A percentile compares a stretch with the other conserved stretches of the same genome.
These are phyloP conservation scores for Chelonus insularis DNA, from an alignment of 1,140 invertebrate genomes.

Conservation along the genomic window DNA sequence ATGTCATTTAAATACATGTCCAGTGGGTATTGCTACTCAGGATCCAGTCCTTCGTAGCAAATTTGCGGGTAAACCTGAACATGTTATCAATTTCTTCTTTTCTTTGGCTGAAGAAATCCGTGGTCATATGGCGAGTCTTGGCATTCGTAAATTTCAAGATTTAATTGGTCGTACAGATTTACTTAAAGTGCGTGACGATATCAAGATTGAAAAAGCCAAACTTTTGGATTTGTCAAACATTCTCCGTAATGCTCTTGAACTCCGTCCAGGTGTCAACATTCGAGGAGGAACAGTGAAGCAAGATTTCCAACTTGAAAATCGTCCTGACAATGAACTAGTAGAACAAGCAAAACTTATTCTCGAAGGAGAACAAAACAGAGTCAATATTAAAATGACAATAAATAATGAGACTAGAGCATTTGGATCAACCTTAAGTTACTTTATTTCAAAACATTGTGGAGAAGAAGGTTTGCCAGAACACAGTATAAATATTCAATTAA, in stretches of 20 bases:
- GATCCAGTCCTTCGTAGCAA: constrained; percentile 94
- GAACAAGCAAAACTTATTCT: constrained; percentile 75
- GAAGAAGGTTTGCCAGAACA: constrained; percentile 85
- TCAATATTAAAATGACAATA: constrained; percentile 80
- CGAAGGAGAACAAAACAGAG: constrained; percentile 68
- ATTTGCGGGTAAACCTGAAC: constrained; percentile 96
- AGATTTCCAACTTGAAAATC: constrained; percentile 90
- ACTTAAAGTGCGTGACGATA: constrained; percentile 64
- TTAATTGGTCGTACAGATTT: constrained; percentile 93
- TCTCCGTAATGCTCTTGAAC: constrained; percentile 84
- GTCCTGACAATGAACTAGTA: constrained; percentile 85
- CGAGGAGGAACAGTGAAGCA: constrained; percentile 83
- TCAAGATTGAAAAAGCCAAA: constrained; percentile 75
- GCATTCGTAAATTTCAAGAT: constrained; percentile 88
- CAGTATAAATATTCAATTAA: constrained; percentile 84
- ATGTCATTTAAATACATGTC: constrained; percentile 98
- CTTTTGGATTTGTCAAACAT: constrained; percentile 84
- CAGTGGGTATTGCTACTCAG: constrained; percentile 97
- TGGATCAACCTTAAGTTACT: constrained; percentile 90
- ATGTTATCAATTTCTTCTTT: constrained; percentile 97
- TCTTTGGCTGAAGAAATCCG: constrained; percentile 97
- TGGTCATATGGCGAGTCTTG: constrained; percentile 85
- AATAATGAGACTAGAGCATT: constrained; percentile 93
- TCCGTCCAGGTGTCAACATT: constrained; percentile 89
- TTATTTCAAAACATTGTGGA: constrained; percentile 89